Evolutionary conservation across 1,140 invertebrate genomes (phyloP), one percentile per base, ranked within the genome.

Genomic region (Drosophila dunni): DNA sequence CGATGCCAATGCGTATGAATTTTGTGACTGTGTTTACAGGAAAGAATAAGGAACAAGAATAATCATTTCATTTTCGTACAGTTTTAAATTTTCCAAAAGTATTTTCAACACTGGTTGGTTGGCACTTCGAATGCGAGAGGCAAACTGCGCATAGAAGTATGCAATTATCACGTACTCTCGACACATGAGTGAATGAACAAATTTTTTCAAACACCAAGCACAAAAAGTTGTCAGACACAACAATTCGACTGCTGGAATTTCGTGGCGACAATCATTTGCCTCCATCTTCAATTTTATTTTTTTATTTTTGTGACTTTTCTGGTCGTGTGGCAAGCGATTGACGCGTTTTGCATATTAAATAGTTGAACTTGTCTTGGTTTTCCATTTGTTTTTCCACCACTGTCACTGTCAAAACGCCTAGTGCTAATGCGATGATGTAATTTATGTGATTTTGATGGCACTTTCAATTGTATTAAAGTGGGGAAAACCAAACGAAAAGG

Each of bases 1-100:
- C 96, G 92, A 97, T 97, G 75, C 97, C 97, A 93, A 97, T 97
- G 64, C 97, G 96, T 92, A 97, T 97, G 93, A 97, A 97, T 94
- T 97, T 97, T 53, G 96, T 97, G 92, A 97, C 96, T 97, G 94
- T 97, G 94, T 78, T 29, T 36, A 44, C 11, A 20, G 15, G 9
- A 34, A 38, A 34, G 9, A 50, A 54, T 45, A 42, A 29, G 24
- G 24, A 29, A 29, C 24, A 29, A 45, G 13, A 56, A 72, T 38
- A 63, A 58, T 75, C 50, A 63, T 62, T 75, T 75, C 70, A 82
- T 66, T 78, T 75, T 51, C 56, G 45, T 36, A 6, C n/a, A 17
- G 36, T 17, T 78, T 78, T 62, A 75, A 75, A 53, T 33, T 53
- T 36, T 15, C 13, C 24, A 20, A 40, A 56, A 56, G 15, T 40